phyloP scores from a whole-genome alignment of 2,888 invertebrate species.

The Hirudinaria manillensis region DNA sequence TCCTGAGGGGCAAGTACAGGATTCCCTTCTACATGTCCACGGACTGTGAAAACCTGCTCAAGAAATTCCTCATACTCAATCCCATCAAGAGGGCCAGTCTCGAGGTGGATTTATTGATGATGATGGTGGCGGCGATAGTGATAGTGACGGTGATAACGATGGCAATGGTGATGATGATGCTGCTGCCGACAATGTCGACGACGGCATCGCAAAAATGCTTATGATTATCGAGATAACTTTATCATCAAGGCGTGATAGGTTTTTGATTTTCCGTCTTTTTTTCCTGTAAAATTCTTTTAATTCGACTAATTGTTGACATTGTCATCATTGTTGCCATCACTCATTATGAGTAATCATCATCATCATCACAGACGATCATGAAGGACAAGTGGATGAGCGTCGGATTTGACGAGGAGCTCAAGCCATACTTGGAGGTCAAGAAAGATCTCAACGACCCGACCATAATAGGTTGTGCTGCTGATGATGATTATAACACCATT shows the following conservation, averaged over 20 bases:
- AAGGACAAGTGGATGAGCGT: conserved; percentile 99
- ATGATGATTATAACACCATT: not conserved
- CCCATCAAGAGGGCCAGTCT: conserved; percentile 61
- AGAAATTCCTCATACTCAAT: conserved; percentile 98
- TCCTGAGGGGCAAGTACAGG: conserved; percentile 96
- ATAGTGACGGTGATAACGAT: conserved; percentile 7
- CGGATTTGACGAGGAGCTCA: conserved; percentile 92
- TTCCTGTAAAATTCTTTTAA: no score
- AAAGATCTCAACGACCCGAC: conserved; percentile 29
- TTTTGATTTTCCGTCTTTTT: no score
- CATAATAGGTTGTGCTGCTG: conserved; percentile 32
- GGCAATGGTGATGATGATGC: not conserved
- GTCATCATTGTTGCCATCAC: no score
- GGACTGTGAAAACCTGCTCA: conserved; percentile 97
- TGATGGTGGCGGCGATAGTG: conserved; percentile 21
- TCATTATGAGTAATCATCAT: no score
- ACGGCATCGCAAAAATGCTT: not conserved
- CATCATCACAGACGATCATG: conserved; percentile 64
- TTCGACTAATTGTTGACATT: no score
- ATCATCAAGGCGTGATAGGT: not conserved
- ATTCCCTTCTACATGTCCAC: conserved; percentile 99
- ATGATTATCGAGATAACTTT: not conserved
- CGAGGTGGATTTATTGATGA: conserved; percentile 21
- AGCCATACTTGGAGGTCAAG: conserved; percentile 76
- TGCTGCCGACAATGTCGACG: not conserved